Conservation (phyloP, 2,888 invertebrate species). For the Phorcus lineatus region DNA sequence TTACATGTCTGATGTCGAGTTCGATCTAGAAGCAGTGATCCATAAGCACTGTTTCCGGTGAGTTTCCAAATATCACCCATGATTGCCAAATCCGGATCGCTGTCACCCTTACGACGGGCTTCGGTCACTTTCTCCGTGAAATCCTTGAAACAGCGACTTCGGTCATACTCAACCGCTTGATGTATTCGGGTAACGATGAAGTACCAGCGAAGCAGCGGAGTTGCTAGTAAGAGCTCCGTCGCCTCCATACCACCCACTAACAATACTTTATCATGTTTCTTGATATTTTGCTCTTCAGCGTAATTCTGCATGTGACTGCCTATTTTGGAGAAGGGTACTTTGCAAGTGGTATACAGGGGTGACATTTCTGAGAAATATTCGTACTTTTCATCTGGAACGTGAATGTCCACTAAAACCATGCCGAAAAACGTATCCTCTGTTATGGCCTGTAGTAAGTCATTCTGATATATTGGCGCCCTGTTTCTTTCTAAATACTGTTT, state of each 20-base stretch:
- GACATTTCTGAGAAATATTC: constrained; percentile 14
- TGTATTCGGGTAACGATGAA: neutral
- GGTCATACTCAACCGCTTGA: neutral
- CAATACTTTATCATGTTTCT: neutral
- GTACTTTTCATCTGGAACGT: neutral
- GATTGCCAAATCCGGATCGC: neutral
- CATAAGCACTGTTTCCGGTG: neutral
- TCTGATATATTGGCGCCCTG: neutral
- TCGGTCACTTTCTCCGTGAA: neutral
- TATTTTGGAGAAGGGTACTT: neutral
- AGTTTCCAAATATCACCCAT: neutral
- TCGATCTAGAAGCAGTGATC: neutral
- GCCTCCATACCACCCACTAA: neutral
- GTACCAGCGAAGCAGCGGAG: neutral
- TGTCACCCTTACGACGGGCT: neutral
- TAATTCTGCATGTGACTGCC: neutral
- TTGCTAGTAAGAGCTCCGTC: neutral
- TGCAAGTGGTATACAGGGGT: neutral
- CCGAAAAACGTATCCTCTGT: neutral
- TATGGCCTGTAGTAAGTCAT: neutral
- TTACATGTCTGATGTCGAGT: neutral
- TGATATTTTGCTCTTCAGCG: neutral
- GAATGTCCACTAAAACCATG: constrained; percentile 9
- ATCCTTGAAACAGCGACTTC: neutral
- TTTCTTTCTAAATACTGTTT: too few species aligned